Evolutionary conservation across 2,113 vertebrate species (phyloP).

Genomic region (Centropus unirufus): DNA sequence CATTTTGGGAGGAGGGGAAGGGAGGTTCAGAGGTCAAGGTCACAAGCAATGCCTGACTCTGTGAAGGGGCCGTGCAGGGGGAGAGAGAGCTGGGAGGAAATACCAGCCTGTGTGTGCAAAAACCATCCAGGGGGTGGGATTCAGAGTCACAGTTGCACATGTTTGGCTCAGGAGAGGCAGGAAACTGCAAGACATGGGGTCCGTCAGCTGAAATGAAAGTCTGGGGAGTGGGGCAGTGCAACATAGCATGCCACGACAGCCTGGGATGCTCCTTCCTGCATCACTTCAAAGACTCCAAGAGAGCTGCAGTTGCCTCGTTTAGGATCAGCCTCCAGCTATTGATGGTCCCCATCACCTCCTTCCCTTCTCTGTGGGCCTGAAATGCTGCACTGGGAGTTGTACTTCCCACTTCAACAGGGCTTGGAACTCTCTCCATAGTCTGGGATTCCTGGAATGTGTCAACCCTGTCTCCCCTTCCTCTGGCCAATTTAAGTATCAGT

Average conservation of each 20-base stretch:
- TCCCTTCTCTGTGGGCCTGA: not conserved
- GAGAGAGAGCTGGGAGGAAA: conserved; percentile 29
- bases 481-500: rapidly evolving
- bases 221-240: not conserved
- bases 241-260: not conserved
- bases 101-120: not conserved
- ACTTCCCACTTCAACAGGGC: not conserved
- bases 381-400: rapidly evolving
- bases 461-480: not conserved
- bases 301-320: rapidly evolving
- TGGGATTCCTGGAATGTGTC: not conserved
- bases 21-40: not conserved
- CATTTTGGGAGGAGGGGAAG: not conserved
- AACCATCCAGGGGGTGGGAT: not conserved
- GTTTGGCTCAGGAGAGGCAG: not conserved
- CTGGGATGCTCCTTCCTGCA: not conserved
- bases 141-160: not conserved
- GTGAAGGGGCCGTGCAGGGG: not conserved
- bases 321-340: not conserved
- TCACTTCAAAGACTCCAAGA: rapidly evolving
- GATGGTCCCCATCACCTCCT: not conserved
- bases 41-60: not conserved
- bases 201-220: rapidly evolving
- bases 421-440: not conserved
- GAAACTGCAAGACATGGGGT: not conserved